Conservation (phyloP, 2,888 invertebrate genomes). For the Andricus quercusramuli region DNA sequence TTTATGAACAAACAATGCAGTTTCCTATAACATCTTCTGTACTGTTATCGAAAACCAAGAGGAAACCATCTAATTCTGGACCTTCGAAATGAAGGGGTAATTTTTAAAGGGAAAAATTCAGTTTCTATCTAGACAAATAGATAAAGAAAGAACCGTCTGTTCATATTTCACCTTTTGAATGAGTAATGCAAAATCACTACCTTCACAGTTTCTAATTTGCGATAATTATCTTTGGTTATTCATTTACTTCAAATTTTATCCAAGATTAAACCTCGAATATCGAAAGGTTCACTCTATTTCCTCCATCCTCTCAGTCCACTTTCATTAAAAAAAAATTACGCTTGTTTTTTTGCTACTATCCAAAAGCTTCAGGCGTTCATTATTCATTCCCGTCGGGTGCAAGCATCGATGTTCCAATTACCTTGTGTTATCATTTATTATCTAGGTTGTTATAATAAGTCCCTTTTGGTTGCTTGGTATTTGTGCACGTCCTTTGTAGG, state of each 20-base stretch:
- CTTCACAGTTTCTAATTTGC: too few relatives aligned
- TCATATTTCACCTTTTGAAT: background rate
- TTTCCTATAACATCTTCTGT: too few relatives aligned
- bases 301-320: background rate
- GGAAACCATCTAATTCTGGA: too few relatives aligned
- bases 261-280: background rate
- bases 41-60: too few relatives aligned
- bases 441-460: background rate
- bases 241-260: background rate
- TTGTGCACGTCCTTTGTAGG: background rate
- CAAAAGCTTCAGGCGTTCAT: background rate
- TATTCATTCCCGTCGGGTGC: background rate
- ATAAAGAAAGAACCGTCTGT: background rate
- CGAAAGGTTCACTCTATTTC: background rate
- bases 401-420: background rate
- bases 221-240: background rate
- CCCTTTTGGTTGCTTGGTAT: background rate
- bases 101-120: too few relatives aligned
- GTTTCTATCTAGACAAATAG: too few relatives aligned
- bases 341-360: background rate
- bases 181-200: background rate
- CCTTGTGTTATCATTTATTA: background rate
- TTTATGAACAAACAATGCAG: too few relatives aligned
- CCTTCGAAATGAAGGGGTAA: too few relatives aligned
- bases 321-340: background rate